Evolutionary conservation across 2,888 invertebrate species (phyloP), one percentile per base, ranked within the genome.

Genomic region (Amblyjoppa fuscipennis): DNA sequence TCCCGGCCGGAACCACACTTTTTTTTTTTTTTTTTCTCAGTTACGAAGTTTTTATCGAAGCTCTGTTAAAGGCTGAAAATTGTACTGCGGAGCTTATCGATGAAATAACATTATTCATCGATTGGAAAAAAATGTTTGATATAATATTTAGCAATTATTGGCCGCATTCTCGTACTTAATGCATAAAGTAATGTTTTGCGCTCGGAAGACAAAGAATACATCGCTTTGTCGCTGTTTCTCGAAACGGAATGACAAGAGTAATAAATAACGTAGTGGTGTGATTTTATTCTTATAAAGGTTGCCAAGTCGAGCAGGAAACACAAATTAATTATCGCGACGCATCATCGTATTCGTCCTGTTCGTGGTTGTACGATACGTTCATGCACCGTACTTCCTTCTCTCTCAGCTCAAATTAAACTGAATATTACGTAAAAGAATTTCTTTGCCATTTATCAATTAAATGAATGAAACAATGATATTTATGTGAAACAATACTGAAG

Each of bases 1-100:
- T 92, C 91, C 92, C 90, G 91, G 92, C 90, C 91, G 92, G 91
- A 92, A 90, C 90, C 91, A 90, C 66, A 74, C 83, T 79, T 84
- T 83, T 88, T 90, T 87, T 68, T 77, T 0, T 34, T 3, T 34
- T 34, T 56, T 75, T 31, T 51, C 9, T 2, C 4, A 45, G 34
- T 51, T n/a, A 5, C 5, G 16, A 51, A 41, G 7, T n/a, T n/a
- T 0, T 51, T 51, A 4, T 51, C 5, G n/a, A 53, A 2, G 20
- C 53, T 53, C 9, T 53, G 53, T n/a, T 3, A 6, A 49, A 49
- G 6, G 6, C n/a, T 51, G 5, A 51, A 51, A 51, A n/a, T 53
- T 53, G 53, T 53, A n/a, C 1, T 53, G 53, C n/a, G 41, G 9
- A 3, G 41, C 11, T 41, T 41, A 41, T 41, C 9, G 9, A 9